Evolutionary conservation across 2,113 vertebrate genomes (phyloP).

Genomic region (Gnathonemus longibarbis): DNA sequence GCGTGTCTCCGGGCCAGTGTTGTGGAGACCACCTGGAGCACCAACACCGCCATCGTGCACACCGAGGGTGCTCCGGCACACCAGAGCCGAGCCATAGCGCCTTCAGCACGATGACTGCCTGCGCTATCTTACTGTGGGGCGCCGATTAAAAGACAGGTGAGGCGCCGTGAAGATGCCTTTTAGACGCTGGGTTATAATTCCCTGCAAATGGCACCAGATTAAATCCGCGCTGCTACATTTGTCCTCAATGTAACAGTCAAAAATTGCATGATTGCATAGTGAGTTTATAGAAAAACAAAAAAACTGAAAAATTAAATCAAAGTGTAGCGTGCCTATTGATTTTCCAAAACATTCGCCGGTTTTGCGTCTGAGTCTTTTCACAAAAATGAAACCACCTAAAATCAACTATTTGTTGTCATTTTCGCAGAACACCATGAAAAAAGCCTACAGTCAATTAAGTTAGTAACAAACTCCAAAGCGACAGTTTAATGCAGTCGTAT

Average conservation of each 20-base stretch:
- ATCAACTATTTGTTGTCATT: background rate
- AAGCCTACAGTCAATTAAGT: background rate
- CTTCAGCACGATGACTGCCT: conserved; percentile 14
- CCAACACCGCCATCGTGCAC: conserved; percentile 45
- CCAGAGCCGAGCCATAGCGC: conserved; percentile 44
- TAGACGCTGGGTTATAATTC: background rate
- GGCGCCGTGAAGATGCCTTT: background rate
- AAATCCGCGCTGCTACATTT: background rate
- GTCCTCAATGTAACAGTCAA: background rate
- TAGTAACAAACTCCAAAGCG: background rate
- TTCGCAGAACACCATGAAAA: background rate
- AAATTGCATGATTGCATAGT: background rate
- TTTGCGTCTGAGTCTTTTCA: background rate
- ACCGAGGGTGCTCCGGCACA: conserved; percentile 37
- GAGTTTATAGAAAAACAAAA: background rate
- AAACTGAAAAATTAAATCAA: background rate
- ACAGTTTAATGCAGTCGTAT: background rate
- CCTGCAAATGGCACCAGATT: background rate
- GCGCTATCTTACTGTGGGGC: background rate
- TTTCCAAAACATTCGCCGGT: background rate
- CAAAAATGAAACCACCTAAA: background rate
- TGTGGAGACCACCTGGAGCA: conserved; percentile 48
- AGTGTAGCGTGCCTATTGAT: background rate
- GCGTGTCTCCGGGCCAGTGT: conserved; percentile 54
- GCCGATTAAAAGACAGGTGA: conserved; percentile 1